A percentile compares a stretch with the other conserved stretches of the same genome.
Evolutionary conservation across 2,113 vertebrate species (phyloP).

Genomic region (Solenodon paradoxus): DNA sequence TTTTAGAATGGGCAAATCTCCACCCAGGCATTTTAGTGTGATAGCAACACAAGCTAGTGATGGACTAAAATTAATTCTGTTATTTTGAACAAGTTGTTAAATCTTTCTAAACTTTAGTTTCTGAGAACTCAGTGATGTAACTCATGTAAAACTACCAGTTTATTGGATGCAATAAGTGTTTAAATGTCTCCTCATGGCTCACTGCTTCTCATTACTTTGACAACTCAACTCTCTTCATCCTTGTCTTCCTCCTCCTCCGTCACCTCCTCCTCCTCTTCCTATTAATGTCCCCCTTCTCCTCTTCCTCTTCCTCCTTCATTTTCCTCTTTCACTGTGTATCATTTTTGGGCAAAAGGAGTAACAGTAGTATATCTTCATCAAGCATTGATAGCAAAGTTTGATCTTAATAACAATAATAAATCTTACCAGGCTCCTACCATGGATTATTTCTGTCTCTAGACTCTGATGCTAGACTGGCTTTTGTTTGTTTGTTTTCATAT

Average conservation of each 20-base stretch:
- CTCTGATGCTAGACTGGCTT: not conserved
- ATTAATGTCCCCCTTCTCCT: too few relatives aligned
- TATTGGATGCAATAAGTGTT: not conserved
- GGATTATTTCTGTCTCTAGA: not conserved
- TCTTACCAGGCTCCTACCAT: not conserved
- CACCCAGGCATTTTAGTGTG: not conserved
- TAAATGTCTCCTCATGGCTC: not conserved
- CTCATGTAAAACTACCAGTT: not conserved
- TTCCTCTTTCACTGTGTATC: not conserved
- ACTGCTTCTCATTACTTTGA: not conserved
- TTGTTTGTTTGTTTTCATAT: not conserved
- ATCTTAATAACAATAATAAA: not conserved
- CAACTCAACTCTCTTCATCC: not conserved
- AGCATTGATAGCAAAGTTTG: not conserved
- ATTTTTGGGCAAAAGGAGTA: not conserved
- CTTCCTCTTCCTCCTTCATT: not conserved
- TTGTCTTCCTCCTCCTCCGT: not conserved
- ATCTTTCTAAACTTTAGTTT: slow-evolving; percentile 5
- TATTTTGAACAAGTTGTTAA: not conserved
- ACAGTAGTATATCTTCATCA: not conserved
- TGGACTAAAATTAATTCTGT: not conserved
- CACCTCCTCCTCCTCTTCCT: not conserved
- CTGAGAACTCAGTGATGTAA: not conserved
- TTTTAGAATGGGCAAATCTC: not conserved
- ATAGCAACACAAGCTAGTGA: not conserved